Evolutionary conservation across 2,113 vertebrate genomes (phyloP).

Genomic region (Loxodonta africana): DNA sequence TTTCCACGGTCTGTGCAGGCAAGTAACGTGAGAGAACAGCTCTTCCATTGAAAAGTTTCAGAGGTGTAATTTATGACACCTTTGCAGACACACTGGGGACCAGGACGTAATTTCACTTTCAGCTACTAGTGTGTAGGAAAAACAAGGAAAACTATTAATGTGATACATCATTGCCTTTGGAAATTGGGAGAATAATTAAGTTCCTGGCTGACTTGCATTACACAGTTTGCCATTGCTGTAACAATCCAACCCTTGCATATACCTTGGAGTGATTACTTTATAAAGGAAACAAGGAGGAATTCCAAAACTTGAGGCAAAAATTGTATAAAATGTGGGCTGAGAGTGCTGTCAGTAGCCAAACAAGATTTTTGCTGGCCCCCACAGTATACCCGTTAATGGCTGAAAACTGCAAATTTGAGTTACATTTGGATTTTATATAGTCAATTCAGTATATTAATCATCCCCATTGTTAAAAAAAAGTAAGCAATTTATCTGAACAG

Average conservation of each 20-base stretch:
- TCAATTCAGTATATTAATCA: not conserved
- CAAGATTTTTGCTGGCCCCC: not conserved
- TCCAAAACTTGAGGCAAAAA: slow-evolving; percentile 49
- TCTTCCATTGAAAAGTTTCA: slow-evolving; percentile 16
- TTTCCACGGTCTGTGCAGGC: not conserved
- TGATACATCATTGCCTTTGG: slow-evolving; percentile 81
- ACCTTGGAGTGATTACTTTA: slow-evolving; percentile 55
- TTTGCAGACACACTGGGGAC: slow-evolving; percentile 55
- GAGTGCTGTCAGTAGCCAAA: not conserved
- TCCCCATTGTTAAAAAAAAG: not conserved
- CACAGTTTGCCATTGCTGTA: slow-evolving; percentile 69
- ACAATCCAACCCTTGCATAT: slow-evolving; percentile 3
- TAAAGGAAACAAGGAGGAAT: slow-evolving; percentile 62
- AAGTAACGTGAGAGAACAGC: not conserved
- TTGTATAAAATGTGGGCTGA: not conserved
- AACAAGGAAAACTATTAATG: slow-evolving; percentile 72
- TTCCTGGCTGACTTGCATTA: slow-evolving; percentile 72
- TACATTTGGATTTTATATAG: not conserved
- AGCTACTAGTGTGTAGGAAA: slow-evolving; percentile 53
- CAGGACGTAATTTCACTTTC: slow-evolving; percentile 59
- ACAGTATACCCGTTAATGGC: not conserved
- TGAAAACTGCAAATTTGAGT: not conserved
- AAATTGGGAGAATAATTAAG: slow-evolving; percentile 81
- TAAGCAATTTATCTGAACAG: slow-evolving; percentile 10
- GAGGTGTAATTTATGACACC: slow-evolving; percentile 43